Evolutionary conservation across 2,888 invertebrate genomes (phyloP).

Genomic region (Eupeodes luniger): DNA sequence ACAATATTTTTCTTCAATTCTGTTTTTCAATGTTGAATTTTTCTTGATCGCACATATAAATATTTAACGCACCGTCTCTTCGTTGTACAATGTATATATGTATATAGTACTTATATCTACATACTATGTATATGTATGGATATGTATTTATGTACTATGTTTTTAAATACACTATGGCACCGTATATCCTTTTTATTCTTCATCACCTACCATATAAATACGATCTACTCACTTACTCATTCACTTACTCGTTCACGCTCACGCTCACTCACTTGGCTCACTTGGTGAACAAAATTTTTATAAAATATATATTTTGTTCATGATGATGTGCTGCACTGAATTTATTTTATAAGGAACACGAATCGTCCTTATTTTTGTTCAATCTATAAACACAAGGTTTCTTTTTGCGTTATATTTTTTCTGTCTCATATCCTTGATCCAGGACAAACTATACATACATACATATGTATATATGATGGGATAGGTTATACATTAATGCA

Average conservation of each 20-base stretch:
- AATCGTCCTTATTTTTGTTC: constrained; percentile 19
- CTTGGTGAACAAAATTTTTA: constrained; percentile 23
- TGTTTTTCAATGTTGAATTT: constrained; percentile 61
- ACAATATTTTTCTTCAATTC: constrained; percentile 69
- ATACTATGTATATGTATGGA: background rate
- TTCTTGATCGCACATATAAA: constrained; percentile 73
- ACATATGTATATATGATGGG: too few species aligned
- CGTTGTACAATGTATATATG: background rate
- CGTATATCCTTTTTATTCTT: constrained; percentile 27
- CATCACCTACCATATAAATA: constrained; percentile 25
- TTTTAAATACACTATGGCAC: constrained; percentile 27
- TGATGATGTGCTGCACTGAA: constrained; percentile 32
- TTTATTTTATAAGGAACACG: constrained; percentile 29
- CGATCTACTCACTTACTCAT: background rate
- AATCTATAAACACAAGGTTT: constrained; percentile 24
- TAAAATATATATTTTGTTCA: constrained; percentile 26
- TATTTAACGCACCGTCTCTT: constrained; percentile 67
- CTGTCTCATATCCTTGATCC: background rate
- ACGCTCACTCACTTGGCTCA: background rate
- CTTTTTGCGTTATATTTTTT: background rate
- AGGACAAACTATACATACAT: background rate
- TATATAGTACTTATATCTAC: background rate
- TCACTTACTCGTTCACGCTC: background rate
- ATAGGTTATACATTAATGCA: constrained; percentile 30
- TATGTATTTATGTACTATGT: background rate